Conservation (phyloP, 2,888 invertebrate genomes). For the Macrophya alboannulata region DNA sequence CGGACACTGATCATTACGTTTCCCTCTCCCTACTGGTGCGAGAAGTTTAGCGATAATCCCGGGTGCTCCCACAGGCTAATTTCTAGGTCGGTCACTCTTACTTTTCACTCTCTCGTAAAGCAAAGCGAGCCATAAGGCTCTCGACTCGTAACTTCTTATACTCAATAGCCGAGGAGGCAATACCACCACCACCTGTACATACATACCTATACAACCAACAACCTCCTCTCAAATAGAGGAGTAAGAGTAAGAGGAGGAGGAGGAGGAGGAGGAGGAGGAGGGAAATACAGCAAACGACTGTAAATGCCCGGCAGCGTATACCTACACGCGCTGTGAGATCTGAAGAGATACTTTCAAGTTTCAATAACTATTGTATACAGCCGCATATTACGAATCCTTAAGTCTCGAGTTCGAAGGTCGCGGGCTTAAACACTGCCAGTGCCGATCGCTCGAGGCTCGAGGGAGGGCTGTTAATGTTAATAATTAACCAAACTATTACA, state of each 20-base stretch:
- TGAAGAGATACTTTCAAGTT: slow-evolving; percentile 28
- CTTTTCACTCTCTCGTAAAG: slow-evolving; percentile 36
- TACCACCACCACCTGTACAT: not conserved
- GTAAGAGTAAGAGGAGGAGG: not conserved
- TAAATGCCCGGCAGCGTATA: not conserved
- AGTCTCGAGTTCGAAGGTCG: slow-evolving; percentile 24
- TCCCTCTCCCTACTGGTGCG: not conserved
- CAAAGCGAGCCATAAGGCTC: not conserved
- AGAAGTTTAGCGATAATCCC: not conserved
- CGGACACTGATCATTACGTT: not conserved
- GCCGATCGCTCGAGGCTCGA: not conserved
- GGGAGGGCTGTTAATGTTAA: slow-evolving; percentile 3
- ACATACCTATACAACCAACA: no score
- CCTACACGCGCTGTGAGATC: not conserved
- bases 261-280: not conserved
- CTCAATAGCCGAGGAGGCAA: not conserved
- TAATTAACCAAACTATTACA: not conserved
- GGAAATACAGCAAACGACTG: not conserved
- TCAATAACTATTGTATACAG: slow-evolving; percentile 10
- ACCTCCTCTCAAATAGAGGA: not conserved
- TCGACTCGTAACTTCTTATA: no score
- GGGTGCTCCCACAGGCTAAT: slow-evolving; percentile 27
- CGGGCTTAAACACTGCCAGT: not conserved
- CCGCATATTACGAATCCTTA: slow-evolving; percentile 20
- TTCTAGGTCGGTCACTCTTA: slow-evolving; percentile 48